Base-by-base conservation (phyloP, 2,797 vertebrate species). In the Microhierax caerulescens region DNA sequence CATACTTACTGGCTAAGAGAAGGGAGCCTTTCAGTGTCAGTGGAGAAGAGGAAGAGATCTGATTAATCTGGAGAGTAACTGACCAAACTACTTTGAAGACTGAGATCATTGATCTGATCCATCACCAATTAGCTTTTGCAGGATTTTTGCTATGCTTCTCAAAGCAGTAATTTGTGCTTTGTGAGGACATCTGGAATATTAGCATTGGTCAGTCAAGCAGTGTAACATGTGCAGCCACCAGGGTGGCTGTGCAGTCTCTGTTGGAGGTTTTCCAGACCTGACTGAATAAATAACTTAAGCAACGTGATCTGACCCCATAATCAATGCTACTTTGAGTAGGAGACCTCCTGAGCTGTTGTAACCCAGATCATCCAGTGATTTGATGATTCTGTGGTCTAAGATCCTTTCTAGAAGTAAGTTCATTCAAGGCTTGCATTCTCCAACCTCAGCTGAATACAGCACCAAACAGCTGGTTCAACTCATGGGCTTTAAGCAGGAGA, bases 281-380 rank as follows among this genome's bases (percentile, higher is more conserved):
- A 45, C n/a, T 56, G 60, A 79, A 16, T 79, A 59, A 87, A 91
- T 16, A 24, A 24, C 47, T 69, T 83, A 43, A 83, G 68, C 61
- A 83, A 36, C 30, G 11, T 60, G 13, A 56, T 86, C 45, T 50
- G 28, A 68, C 45, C 28, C 50, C 21, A 15, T 74, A 54, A 70
- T 64, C 0, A 0, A 74, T n/a, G 9, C 12, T 43, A 0, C 21
- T 79, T 83, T 60, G 64, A 51, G 19, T 22, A 43, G 56, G 27
- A 85, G 34, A 57, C 24, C 18, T 89, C 72, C 39, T 70, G 75
- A 88, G 56, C 56, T 28, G n/a, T 84, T 84, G 23, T 53, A 50
- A 56, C 34, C 75, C 3, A 0, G 1, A 19, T 45, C 27, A 68
- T 51, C 19, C 53, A 21, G 50, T 54, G 45, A 27, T 39, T 68